These are phyloP conservation scores for Choristoneura fumiferana DNA, from an alignment of 1,140 invertebrate genomes.

Conservation along the genomic window DNA sequence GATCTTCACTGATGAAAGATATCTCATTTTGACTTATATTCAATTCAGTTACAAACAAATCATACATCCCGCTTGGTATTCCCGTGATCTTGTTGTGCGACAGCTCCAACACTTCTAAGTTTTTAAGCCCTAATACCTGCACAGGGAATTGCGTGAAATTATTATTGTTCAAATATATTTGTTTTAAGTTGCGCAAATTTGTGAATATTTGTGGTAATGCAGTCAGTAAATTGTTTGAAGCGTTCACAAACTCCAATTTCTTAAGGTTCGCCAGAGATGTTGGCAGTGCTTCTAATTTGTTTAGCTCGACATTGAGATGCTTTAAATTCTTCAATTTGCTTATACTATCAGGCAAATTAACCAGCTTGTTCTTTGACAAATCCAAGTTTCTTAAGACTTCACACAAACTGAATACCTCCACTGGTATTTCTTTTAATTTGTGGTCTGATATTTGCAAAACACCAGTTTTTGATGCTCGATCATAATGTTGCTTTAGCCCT, in stretches of 20 bases:
- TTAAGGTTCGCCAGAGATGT: slow-evolving; percentile 86
- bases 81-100: slow-evolving; percentile 92
- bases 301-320: slow-evolving; percentile 89
- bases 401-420: slow-evolving; percentile 81
- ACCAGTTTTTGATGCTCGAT: slow-evolving; percentile 95
- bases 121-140: slow-evolving; percentile 88
- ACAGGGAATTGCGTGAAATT: slow-evolving; percentile 89
- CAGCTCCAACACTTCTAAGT: slow-evolving; percentile 94
- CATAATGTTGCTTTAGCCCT: slow-evolving; percentile 92
- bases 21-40: slow-evolving; percentile 97
- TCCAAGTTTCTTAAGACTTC: slow-evolving; percentile 91
- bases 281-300: slow-evolving; percentile 84
- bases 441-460: slow-evolving; percentile 91
- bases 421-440: slow-evolving; percentile 88
- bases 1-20: slow-evolving; percentile 86
- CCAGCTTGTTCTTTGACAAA: slow-evolving; percentile 94
- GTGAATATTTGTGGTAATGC: slow-evolving; percentile 84
- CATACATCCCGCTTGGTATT: slow-evolving; percentile 86
- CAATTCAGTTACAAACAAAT: slow-evolving; percentile 91
- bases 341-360: slow-evolving; percentile 86
- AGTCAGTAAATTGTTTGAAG: slow-evolving; percentile 84
- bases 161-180: slow-evolving; percentile 89
- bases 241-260: slow-evolving; percentile 91
- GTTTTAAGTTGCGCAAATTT: slow-evolving; percentile 85
- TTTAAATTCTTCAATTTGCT: slow-evolving; percentile 89